Base-by-base conservation (phyloP, 53 echinoderm and acorn worm genomes). In the Echinometra lucunter region DNA sequence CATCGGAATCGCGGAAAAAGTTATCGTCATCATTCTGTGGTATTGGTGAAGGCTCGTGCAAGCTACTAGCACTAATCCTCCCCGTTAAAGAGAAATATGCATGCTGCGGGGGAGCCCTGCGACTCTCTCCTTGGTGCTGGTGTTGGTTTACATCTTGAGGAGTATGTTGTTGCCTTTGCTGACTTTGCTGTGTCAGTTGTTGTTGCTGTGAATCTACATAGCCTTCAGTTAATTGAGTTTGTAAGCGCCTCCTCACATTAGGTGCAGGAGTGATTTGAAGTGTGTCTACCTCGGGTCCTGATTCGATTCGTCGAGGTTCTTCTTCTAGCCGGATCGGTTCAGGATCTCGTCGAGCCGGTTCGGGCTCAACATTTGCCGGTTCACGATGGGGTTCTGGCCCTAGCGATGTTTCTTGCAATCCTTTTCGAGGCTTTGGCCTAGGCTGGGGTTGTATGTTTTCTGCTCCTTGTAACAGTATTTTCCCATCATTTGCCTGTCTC, bases 1-100 rank as follows among this genome's bases (percentile, higher is more conserved):
- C 94, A 27, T 78, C 80, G 1, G 42, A n/a, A 85, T 85, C 83
- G 30, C 28, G 60, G 66, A 94, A 94, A 45, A 85, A 85, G 44
- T 32, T 23, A 34, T 92, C 93, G 19, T 66, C 85, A 57, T 93
- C 93, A 63, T 37, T 66, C 1, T 60, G 38, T 35, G 44, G 94
- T 55, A 94, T 94, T 42, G 85, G 87, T 10, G 94, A 94, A 23
- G 94, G 94, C 44, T 94, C 85, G 2, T 57, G 32, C 23, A 92
- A 38, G 53, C 49, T 34, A 45, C 45, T 69, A 45, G 44, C 72
- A 28, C 30, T n/a, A 13, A 63, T n/a, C 16, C 94, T 82, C n/a
- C 83, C 94, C 28, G 82, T 83, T 23, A 85, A 18, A 63, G 94
- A 58, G 85, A 94, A 94, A 42, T 94, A 94, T 38, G 94, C 94